A percentile compares a stretch with the other conserved stretches of the same genome.
phyloP scores from a whole-genome alignment of 2,113 vertebrate genomes.

The Coracopsis vasa region DNA sequence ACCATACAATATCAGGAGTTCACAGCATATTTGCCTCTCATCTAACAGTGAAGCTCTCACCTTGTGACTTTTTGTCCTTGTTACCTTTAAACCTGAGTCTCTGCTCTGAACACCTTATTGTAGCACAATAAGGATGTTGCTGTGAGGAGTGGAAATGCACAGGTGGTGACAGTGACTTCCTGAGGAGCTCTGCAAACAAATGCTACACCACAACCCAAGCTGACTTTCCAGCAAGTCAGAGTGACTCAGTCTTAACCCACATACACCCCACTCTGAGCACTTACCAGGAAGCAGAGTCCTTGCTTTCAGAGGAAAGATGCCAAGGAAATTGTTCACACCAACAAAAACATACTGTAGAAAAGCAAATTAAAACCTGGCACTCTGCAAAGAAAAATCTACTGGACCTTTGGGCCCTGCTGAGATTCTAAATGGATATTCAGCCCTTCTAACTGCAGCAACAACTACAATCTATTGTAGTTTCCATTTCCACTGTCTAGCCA shows the following conservation, averaged over 20 bases:
- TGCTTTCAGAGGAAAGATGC: neutral
- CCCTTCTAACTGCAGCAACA: neutral
- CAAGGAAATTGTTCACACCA: neutral
- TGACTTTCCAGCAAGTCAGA: neutral
- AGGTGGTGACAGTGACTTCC: neutral
- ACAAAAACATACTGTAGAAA: neutral
- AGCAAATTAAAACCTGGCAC: neutral
- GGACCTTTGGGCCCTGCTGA: neutral
- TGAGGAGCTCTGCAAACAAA: neutral
- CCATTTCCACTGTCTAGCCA: neutral
- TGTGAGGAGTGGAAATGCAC: neutral
- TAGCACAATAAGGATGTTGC: neutral
- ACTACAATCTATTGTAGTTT: neutral
- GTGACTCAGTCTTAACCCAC: neutral
- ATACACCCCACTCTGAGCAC: neutral
- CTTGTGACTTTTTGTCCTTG: neutral
- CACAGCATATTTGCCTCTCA: neutral
- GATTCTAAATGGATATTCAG: neutral
- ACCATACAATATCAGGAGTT: too few relatives aligned
- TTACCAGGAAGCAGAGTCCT: neutral
- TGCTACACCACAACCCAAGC: neutral
- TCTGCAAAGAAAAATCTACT: neutral
- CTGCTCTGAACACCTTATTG: neutral
- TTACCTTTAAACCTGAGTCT: neutral
- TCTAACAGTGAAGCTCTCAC: rapidly evolving